Base-by-base conservation (phyloP, 92 coral and sea anemone species). In the Parazoanthus darwini region DNA sequence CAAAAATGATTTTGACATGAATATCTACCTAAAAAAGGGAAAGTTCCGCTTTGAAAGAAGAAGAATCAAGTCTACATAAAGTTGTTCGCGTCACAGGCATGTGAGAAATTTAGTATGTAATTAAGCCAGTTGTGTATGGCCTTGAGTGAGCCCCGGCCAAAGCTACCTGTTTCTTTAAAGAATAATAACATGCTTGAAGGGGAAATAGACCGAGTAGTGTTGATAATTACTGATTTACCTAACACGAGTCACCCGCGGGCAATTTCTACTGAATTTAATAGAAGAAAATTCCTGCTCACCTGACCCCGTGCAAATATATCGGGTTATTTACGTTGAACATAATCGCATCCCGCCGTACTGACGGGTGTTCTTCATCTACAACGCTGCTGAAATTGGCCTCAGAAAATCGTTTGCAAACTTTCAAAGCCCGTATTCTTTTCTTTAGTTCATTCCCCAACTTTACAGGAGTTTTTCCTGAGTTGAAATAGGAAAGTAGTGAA, bases 291-390 rank as follows among this genome's bases (percentile, higher is more conserved):
- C 13, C 18, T 54, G 59, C 87, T 26, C 25, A 84, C 87, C 87
- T 84, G 79, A 84, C 87, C 68, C 87, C 87, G 33, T 84, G 87
- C 46, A 84, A 79, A 72, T 84, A 46, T 38, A 84, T 84, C 23
- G 79, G 44, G 11, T 46, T 84, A 29, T 84, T 84, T 22, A 84
- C 79, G 87, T 72, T 84, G 65, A 84, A 71, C 87, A 84, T 84
- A 26, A 84, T 51, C 15, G 87, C 87, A 23, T 84, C 87, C 71
- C 87, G 87, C 36, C 87, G 63, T 9, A 70, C 79, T 25, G 78
- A 6, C 20, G 87, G 87, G 15, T 84, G 78, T 8, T 84, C 87
- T 84, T 84, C 87, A 54, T 84, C 87, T 22, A 68, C 87, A 29
- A 25, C 4, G 46, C 29, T 36, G 26, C 87, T 84, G 87, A 44